A percentile compares a stretch with the other conserved stretches of the same genome.
Conservation (phyloP, 2,113 vertebrate genomes). For the Donacobius atricapilla region DNA sequence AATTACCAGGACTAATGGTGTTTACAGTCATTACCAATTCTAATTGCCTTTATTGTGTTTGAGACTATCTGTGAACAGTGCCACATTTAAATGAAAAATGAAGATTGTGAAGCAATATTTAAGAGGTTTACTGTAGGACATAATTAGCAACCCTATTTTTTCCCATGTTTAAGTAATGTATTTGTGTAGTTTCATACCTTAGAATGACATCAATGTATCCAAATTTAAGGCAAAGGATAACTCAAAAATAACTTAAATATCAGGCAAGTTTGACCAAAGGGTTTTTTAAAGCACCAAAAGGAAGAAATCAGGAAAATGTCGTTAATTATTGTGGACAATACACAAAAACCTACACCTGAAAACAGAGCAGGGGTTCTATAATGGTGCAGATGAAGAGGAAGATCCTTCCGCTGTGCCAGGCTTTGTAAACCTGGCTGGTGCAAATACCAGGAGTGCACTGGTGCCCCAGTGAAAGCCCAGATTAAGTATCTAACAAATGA, state of each 20-base stretch:
- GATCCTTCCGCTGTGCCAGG: background rate
- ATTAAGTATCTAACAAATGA: background rate
- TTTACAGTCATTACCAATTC: background rate
- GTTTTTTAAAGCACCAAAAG: background rate
- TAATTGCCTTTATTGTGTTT: background rate
- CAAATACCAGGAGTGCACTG: background rate
- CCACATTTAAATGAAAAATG: background rate
- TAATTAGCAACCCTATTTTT: background rate
- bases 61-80: background rate
- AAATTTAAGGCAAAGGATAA: background rate
- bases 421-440: background rate
- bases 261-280: background rate
- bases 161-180: background rate
- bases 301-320: background rate
- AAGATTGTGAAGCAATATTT: background rate
- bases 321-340: background rate
- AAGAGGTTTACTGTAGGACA: background rate
- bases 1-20: background rate
- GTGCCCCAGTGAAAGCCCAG: background rate
- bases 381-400: background rate
- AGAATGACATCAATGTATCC: background rate
- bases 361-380: background rate
- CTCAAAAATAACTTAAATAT: background rate
- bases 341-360: fast-evolving
- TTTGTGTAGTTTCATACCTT: background rate